Evolutionary conservation across 2,888 invertebrate species (phyloP), one percentile per base, ranked within the genome.

Genomic region (Himalopsyche anomala): DNA sequence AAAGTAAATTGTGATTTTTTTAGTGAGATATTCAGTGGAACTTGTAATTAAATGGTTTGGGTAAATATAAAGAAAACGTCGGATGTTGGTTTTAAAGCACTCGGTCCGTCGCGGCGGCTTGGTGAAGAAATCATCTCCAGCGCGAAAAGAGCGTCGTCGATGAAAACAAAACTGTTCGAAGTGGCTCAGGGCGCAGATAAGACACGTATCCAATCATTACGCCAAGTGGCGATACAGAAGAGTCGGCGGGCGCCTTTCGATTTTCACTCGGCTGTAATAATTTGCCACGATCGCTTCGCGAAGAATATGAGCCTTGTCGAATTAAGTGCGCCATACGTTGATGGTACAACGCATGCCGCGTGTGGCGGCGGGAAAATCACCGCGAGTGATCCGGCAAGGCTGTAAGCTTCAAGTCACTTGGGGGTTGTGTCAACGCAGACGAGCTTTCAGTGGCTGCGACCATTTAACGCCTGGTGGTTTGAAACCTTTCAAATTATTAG

Each of bases 121-220:
- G 51, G 51, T 74, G 38, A 36, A 74, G 12, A 62, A 74, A 74
- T 51, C 51, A 69, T 36, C 69, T 74, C 38, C 38, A 74, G 15
- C 36, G 19, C 62, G 15, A 19, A 74, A 36, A 36, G 74, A 74
- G 74, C 74, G 74, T 74, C 74, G 74, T 74, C 74, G 74, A 74
- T 74, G 74, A 74, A 74, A 74, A 74, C 74, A 74, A 74, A 74
- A 74, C 81, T 55, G 36, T 42, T n/a, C 62, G 36, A 45, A 81
- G 84, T 55, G 85, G 85, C 69, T 38, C 55, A 40, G 45, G 51
- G 45, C 42, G 69, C 15, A 83, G 93, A 93, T 93, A 93, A 92
- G 93, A 91, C 93, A 93, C 93, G 93, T 93, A 92, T 93, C 91
- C 92, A 91, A 93, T 93, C 91, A 92, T 90, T 90, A 91, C 90